These are phyloP conservation scores for Hypsibius dujardini DNA, from an alignment of 1,140 invertebrate genomes.

Conservation along the genomic window DNA sequence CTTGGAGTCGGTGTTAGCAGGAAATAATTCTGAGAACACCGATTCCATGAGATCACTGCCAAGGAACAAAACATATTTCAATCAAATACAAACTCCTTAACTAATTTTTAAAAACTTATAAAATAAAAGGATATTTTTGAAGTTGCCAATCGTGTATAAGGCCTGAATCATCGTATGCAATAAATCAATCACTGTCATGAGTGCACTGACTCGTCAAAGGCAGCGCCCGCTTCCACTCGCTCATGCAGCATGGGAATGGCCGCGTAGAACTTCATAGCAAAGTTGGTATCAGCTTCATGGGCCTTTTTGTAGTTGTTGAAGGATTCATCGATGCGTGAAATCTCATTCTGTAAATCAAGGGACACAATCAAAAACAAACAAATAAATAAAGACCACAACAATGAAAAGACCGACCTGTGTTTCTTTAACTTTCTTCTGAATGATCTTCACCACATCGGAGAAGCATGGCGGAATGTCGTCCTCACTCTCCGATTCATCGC, in stretches of 20 bases:
- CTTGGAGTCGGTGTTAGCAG: background rate
- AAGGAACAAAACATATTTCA: background rate
- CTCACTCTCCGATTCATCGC: slow-evolving; percentile 13
- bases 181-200: no score
- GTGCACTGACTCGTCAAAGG: background rate
- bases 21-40: slow-evolving; percentile 1
- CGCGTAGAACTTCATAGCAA: slow-evolving; percentile 10
- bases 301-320: background rate
- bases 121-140: no score
- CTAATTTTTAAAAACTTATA: background rate
- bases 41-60: slow-evolving; percentile 3
- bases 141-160: no score
- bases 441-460: slow-evolving; percentile 13
- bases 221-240: background rate
- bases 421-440: background rate
- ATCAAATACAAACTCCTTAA: background rate
- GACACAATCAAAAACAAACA: background rate
- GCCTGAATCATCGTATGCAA: no score
- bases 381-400: background rate
- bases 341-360: background rate
- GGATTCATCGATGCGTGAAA: background rate
- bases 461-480: slow-evolving; percentile 3
- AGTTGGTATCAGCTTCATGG: background rate
- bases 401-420: background rate
- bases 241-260: background rate